phyloP scores from a whole-genome alignment of 2,888 invertebrate genomes.

The Notocelia uddmanniana region DNA sequence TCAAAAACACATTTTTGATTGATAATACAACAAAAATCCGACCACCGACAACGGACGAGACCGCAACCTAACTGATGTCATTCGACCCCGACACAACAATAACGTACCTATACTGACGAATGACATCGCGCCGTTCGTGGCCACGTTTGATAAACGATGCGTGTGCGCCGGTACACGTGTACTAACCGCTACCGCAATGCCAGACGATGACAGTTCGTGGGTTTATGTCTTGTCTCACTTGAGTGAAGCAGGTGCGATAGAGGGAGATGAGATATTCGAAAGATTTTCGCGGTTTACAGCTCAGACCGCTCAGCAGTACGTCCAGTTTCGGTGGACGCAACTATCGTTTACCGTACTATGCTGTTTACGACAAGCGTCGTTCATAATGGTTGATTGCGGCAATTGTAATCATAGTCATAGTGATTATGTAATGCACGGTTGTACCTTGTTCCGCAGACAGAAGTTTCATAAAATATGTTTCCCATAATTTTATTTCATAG shows the following conservation, averaged over 20 bases:
- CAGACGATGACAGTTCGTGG: too few relatives aligned
- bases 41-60: not conserved
- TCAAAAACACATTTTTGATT: not conserved
- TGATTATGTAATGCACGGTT: too few relatives aligned
- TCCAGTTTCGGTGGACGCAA: not conserved
- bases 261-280: too few relatives aligned
- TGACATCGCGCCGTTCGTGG: slow-evolving; percentile 47
- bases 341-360: not conserved
- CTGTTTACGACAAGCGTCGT: not conserved
- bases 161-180: slow-evolving; percentile 51
- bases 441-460: too few relatives aligned
- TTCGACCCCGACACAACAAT: slow-evolving; percentile 16
- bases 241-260: too few relatives aligned
- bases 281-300: too few relatives aligned
- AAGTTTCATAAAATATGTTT: too few relatives aligned
- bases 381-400: slow-evolving; percentile 6
- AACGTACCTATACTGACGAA: slow-evolving; percentile 41
- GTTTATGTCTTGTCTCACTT: too few relatives aligned
- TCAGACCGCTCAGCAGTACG: not conserved
- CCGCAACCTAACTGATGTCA: slow-evolving; percentile 9
- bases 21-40: not conserved
- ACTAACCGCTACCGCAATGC: slow-evolving; percentile 31
- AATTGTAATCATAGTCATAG: too few relatives aligned
- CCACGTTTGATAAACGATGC: slow-evolving; percentile 58
- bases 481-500: too few relatives aligned